Conservation (phyloP, 2,113 vertebrate species). For the Dendropsophus ebraccatus region DNA sequence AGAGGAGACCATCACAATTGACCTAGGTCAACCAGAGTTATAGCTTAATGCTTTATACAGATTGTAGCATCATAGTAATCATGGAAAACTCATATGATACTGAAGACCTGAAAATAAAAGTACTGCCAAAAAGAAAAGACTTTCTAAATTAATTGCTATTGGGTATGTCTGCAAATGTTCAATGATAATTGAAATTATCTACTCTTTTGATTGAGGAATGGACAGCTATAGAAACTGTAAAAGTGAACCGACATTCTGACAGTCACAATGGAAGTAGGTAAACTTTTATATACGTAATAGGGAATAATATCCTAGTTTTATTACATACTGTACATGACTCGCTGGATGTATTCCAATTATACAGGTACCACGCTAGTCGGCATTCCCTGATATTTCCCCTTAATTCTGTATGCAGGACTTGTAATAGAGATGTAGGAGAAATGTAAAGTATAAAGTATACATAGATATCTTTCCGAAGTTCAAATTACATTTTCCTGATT, state of each 20-base stretch:
- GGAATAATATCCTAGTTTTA: background rate
- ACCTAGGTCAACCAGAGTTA: background rate
- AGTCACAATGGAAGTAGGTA: background rate
- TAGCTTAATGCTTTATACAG: background rate
- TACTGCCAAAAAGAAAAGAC: background rate
- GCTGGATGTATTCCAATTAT: background rate
- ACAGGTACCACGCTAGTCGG: no score
- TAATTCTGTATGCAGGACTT: background rate
- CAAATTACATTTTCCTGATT: slow-evolving; percentile 7
- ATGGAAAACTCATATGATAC: background rate
- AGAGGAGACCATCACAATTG: background rate
- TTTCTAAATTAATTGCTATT: background rate
- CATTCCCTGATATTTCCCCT: background rate
- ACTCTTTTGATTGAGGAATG: no score
- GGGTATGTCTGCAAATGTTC: background rate
- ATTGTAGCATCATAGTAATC: background rate
- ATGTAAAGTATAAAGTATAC: background rate
- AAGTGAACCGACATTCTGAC: no score
- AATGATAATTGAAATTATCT: background rate
- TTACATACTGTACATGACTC: background rate
- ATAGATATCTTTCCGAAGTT: background rate
- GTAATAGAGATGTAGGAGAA: background rate
- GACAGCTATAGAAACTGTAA: background rate
- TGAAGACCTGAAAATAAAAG: background rate
- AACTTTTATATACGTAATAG: background rate